Percentiles rank a stretch among this genome's conserved stretches.
phyloP scores from a whole-genome alignment of 2,797 vertebrate species.

The Manis pentadactyla region DNA sequence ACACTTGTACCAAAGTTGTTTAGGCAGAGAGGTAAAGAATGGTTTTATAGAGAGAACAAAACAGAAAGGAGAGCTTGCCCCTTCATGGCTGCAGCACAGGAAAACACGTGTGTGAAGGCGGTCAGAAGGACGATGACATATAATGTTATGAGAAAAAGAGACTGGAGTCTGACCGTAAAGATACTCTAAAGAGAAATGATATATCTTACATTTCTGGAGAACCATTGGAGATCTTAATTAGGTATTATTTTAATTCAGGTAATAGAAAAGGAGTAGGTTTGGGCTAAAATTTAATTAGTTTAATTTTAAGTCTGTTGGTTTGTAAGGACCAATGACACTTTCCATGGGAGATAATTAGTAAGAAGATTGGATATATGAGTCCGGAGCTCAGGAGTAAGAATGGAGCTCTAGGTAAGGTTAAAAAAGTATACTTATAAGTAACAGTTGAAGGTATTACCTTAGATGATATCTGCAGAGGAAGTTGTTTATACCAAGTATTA shows the following conservation, averaged over 20 bases:
- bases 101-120: not conserved
- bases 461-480: not conserved
- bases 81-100: not conserved
- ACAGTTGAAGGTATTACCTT: not conserved
- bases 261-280: not conserved
- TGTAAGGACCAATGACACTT: not conserved
- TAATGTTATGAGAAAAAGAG: too few relatives aligned
- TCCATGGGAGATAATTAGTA: not conserved
- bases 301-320: not conserved
- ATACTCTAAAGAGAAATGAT: not conserved
- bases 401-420: not conserved
- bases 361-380: not conserved
- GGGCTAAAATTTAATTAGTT: not conserved
- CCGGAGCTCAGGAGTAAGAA: not conserved
- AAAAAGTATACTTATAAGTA: not conserved
- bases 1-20: not conserved
- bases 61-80: not conserved
- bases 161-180: too few relatives aligned
- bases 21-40: not conserved
- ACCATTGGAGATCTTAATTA: not conserved
- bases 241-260: not conserved
- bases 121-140: too few relatives aligned
- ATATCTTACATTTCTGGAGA: not conserved
- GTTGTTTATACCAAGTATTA: not conserved
- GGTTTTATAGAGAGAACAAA: not conserved